phyloP scores from a whole-genome alignment of 1,140 invertebrate species.

The Dermatophagoides farinae region DNA sequence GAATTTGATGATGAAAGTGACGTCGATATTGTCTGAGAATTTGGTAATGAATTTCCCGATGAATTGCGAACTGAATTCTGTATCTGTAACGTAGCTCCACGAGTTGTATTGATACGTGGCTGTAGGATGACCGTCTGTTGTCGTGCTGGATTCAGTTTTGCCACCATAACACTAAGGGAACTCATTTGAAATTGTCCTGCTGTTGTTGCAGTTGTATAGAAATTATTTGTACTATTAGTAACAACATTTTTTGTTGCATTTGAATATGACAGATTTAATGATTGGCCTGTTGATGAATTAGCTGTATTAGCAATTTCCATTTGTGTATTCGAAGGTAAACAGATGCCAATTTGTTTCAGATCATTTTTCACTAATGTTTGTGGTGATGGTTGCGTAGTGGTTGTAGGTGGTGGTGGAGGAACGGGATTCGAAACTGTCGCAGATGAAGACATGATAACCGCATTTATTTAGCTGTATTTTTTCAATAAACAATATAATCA shows the following conservation, averaged over 20 bases:
- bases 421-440: background rate
- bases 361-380: background rate
- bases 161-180: constrained; percentile 4
- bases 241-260: background rate
- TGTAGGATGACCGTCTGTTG: constrained; percentile 11
- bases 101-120: background rate
- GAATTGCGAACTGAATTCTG: background rate
- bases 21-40: background rate
- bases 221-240: background rate
- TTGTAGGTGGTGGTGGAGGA: too few relatives aligned
- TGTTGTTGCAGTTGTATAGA: background rate
- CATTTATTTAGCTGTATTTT: background rate
- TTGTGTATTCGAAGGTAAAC: background rate
- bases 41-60: background rate
- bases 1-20: background rate
- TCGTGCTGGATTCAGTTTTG: background rate
- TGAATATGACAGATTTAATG: background rate
- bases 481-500: too few relatives aligned
- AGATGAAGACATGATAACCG: background rate
- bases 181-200: background rate
- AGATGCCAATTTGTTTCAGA: background rate
- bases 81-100: background rate
- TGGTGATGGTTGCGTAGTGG: background rate
- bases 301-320: background rate
- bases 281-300: background rate